Evolutionary conservation across 2,888 invertebrate genomes (phyloP), one percentile per base, ranked within the genome.

Genomic region (Plagiodera versicolora): DNA sequence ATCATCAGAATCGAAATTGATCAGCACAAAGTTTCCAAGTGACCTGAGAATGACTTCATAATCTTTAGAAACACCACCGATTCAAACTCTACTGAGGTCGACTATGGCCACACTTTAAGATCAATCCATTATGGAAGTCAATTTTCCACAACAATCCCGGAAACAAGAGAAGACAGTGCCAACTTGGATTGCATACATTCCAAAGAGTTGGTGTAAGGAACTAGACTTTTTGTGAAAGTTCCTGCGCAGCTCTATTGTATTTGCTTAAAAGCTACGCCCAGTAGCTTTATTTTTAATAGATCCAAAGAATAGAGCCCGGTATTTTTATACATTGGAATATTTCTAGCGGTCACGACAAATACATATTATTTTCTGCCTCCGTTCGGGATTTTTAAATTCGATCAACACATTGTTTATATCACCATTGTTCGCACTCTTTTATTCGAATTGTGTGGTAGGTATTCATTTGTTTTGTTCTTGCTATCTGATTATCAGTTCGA

Each of bases 391-490:
- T 75, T 76, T 76, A 70, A 72, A 75, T 71, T 72, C 74, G 68
- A 63, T 63, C 72, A 74, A 75, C 75, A 79, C 78, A 78, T 79
- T 79, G 79, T 79, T 79, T 79, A 79, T 79, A 76, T 76, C 78
- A 75, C 79, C 75, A 79, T 79, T 79, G 79, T 79, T 79, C 75
- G 74, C 74, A 74, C 76, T 77, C 75, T 79, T 78, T 79, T 78
- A 77, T 77, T 77, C 79, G 72, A 74, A 75, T 74, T 79, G 77
- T 79, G 78, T 78, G 78, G 79, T 76, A 78, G 77, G 78, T 77
- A 78, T 78, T 77, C 78, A 76, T 77, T 78, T 75, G 75, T 77
- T 77, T 75, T 74, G 72, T 70, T 76, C 73, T 71, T 71, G 58
- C 60, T 62, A 66, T 64, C 53, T 53, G 53, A 53, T 53, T 53